These are phyloP conservation scores for Heteractis magnifica DNA, from an alignment of 92 coral and sea anemone genomes.

Conservation along the genomic window DNA sequence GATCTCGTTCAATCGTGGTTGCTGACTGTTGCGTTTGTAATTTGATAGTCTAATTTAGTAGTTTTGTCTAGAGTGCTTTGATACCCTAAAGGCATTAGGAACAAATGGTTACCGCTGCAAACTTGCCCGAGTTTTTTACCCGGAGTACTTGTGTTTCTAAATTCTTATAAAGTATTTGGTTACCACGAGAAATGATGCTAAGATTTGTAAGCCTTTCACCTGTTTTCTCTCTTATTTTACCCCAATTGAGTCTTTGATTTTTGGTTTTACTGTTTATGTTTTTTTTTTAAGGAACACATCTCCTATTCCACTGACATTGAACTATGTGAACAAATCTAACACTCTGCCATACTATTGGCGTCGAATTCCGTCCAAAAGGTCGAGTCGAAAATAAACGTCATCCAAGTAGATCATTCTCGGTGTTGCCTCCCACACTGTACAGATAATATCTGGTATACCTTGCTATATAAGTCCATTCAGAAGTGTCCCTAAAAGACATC, in stretches of 20 bases:
- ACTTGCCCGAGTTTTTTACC: neutral
- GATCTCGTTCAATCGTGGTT: neutral
- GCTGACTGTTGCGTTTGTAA: neutral
- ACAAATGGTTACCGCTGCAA: neutral
- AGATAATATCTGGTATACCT: neutral
- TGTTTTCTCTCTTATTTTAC: too few species aligned
- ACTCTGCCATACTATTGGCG: neutral
- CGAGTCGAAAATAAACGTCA: constrained; percentile 8
- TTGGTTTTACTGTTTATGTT: too few species aligned
- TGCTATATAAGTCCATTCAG: neutral
- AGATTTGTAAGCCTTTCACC: too few species aligned
- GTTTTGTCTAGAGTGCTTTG: neutral
- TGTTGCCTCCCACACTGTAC: neutral
- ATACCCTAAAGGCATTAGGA: neutral
- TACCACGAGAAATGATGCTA: too few species aligned
- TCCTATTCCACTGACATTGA: too few species aligned
- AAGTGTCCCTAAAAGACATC: neutral
- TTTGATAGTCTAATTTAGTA: neutral
- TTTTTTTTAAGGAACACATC: neutral
- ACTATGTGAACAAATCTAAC: neutral
- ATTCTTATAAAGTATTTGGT: neutral
- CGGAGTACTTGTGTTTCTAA: neutral
- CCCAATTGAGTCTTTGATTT: too few species aligned
- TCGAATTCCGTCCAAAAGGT: constrained; percentile 5
- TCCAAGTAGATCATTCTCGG: neutral